A percentile compares a stretch with the other conserved stretches of the same genome.
Conservation (phyloP, 2,888 invertebrate species). For the Euplagia quadripunctaria region DNA sequence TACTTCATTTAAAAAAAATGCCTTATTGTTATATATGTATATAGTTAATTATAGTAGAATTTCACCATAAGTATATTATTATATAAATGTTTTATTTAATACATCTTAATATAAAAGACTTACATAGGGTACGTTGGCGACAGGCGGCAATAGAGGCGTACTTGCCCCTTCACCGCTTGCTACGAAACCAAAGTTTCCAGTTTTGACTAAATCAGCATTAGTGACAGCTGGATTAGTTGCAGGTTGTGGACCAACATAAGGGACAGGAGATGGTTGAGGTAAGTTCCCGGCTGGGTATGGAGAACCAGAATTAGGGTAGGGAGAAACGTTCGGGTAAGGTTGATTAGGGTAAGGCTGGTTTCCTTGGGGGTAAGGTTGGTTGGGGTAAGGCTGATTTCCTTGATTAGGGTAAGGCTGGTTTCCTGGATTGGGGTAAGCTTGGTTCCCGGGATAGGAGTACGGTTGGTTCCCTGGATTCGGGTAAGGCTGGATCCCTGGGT, state of each 20-base stretch:
- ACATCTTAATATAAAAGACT: constrained; percentile 29
- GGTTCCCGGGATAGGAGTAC: constrained; percentile 3
- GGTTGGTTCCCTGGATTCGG: constrained; percentile 20
- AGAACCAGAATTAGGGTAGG: constrained; percentile 23
- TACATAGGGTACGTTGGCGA: constrained; percentile 60
- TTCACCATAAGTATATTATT: too few species aligned
- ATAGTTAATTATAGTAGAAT: too few species aligned
- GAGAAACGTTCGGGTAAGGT: constrained; percentile 10
- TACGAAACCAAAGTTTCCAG: constrained; percentile 61
- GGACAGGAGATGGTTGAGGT: constrained; percentile 3
- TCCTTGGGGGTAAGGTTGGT: constrained; percentile 13
- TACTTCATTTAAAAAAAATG: too few species aligned
- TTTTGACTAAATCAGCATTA: constrained; percentile 41
- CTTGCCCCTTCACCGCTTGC: constrained; percentile 25
- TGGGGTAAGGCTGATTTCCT: constrained; percentile 14
- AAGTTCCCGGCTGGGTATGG: constrained; percentile 46
- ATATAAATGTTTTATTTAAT: too few species aligned
- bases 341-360: constrained; percentile 15
- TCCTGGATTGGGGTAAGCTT: constrained; percentile 27
- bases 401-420: constrained; percentile 23
- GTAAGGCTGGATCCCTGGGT: constrained; percentile 22
- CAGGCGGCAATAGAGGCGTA: constrained; percentile 60
- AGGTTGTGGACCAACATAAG: constrained; percentile 39
- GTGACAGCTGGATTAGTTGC: background rate
- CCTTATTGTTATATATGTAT: background rate